Percentiles rank a stretch among this genome's conserved stretches.
These are phyloP conservation scores for Sparidentex hasta DNA, from an alignment of 2,797 vertebrate genomes.

Conservation along the genomic window DNA sequence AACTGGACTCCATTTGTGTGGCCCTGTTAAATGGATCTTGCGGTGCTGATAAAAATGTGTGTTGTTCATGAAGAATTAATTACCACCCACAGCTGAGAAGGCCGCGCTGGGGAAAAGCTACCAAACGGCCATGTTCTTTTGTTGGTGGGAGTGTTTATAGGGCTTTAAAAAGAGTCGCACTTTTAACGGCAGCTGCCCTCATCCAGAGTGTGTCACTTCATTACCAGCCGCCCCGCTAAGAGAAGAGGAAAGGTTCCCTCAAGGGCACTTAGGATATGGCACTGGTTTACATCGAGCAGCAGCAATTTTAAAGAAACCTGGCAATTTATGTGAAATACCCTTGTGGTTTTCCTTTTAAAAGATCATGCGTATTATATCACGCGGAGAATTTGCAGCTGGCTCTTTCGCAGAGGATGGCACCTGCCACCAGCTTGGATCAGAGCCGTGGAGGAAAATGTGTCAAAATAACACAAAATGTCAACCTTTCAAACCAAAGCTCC, in stretches of 20 bases:
- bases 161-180: conserved; percentile 38
- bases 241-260: conserved; percentile 17
- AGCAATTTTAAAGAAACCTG: conserved; percentile 23
- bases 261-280: conserved; percentile 17
- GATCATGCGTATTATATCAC: neutral
- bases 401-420: neutral
- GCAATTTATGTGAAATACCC: conserved; percentile 3
- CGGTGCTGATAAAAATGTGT: conserved; percentile 64
- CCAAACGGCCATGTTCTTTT: conserved; percentile 34
- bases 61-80: conserved; percentile 69
- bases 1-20: conserved; percentile 48
- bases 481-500: neutral
- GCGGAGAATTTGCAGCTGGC: neutral
- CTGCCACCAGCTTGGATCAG: conserved; percentile 5
- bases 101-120: conserved; percentile 17
- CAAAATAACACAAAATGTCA: neutral
- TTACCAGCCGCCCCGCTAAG: conserved; percentile 19
- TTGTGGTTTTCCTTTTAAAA: conserved; percentile 7
- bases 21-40: conserved; percentile 53
- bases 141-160: conserved; percentile 44
- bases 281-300: neutral
- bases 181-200: conserved; percentile 25
- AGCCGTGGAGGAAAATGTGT: conserved; percentile 4
- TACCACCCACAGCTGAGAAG: conserved; percentile 57
- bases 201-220: conserved; percentile 44